Base-by-base conservation (phyloP, 2,113 vertebrate species). In the Fulica atra region DNA sequence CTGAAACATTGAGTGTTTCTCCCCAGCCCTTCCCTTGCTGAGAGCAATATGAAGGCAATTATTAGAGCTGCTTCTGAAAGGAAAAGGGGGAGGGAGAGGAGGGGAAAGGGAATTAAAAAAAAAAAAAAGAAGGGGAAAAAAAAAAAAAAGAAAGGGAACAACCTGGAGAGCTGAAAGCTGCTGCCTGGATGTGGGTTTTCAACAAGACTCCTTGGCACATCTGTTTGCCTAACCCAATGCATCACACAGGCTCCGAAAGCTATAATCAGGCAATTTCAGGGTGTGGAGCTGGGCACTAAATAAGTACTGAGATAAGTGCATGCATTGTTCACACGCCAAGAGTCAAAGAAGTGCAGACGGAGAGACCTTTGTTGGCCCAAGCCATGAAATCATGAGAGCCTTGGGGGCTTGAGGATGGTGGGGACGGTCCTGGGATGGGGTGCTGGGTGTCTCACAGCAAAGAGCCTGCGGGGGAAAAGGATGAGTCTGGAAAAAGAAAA, bases 151-250 rank as follows among this genome's bases (percentile, higher is more conserved):
- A 26, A 57, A 60, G 20, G 51, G 82, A 96, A 73, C 83, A 89
- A 88, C 79, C 66, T 21, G 53, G 54, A 73, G 87, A 95, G 71
- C 61, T 78, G 83, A 86, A 89, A 60, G 83, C 57, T 95, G 71
- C 91, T 84, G 92, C 93, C 71, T 63, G 86, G 84, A 69, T 86
- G 91, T 51, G 81, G 61, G 77, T 86, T 97, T 96, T 93, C 95
- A 96, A 97, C 97, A 97, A 96, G 97, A 78, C 93, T 96, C 88
- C 97, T 97, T 97, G 97, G 97, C 97, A 98, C 97, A 98, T 98
- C 97, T 98, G 97, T 97, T 98, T 97, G 96, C 97, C 94, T 96
- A 97, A 97, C 96, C 86, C 97, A 92, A 97, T 93, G 96, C 97
- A 98, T 95, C 94, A 73, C 82, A 35, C 88, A 13, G 82, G 82